Evolutionary conservation across 2,888 invertebrate genomes (phyloP).

Genomic region (Branchellion lobata): DNA sequence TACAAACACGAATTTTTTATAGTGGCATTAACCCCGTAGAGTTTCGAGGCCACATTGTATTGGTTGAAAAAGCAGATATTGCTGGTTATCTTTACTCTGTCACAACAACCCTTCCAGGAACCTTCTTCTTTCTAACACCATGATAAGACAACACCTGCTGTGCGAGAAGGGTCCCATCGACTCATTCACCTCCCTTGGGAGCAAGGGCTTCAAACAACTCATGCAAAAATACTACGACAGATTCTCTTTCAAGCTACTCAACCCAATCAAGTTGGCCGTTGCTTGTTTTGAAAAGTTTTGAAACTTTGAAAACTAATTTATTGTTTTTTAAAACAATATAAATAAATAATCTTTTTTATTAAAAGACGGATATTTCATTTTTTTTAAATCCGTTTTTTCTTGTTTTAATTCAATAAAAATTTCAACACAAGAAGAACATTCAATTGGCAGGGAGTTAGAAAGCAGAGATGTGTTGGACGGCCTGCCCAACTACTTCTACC

Average conservation of each 20-base stretch:
- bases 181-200: slow-evolving; percentile 50
- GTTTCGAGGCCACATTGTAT: too few species aligned
- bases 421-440: too few species aligned
- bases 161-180: slow-evolving; percentile 49
- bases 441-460: slow-evolving; percentile 24
- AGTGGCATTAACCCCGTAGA: too few species aligned
- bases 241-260: slow-evolving; percentile 49
- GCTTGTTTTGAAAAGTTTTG: neutral
- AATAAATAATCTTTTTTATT: neutral
- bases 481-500: slow-evolving; percentile 50
- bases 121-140: slow-evolving; percentile 49
- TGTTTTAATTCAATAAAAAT: too few species aligned
- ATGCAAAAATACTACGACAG: slow-evolving; percentile 41
- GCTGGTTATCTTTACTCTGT: neutral
- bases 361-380: too few species aligned
- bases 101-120: too few species aligned
- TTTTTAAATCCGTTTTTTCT: too few species aligned
- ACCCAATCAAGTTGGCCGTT: slow-evolving; percentile 31
- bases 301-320: slow-evolving; percentile 46
- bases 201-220: slow-evolving; percentile 42
- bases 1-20: too few species aligned
- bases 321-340: neutral
- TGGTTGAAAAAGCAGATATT: too few species aligned
- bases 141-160: slow-evolving; percentile 48
- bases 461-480: slow-evolving; percentile 40